Base-by-base conservation (phyloP, 2,797 vertebrate species). In the Notoglanidium macrostoma region DNA sequence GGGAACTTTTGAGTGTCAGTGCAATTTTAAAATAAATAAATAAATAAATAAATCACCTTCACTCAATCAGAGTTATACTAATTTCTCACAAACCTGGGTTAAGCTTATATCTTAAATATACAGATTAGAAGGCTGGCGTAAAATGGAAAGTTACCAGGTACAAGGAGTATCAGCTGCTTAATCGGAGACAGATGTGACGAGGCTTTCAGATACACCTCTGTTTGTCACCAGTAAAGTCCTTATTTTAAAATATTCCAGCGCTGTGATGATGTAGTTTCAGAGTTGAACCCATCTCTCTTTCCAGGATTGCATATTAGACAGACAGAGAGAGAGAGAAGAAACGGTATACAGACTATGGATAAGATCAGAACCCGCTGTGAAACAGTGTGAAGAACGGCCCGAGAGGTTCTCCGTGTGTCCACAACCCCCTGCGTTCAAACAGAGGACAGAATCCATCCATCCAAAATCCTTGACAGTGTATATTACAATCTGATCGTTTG, bases 381-480 rank as follows among this genome's bases (percentile, higher is more conserved):
- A 79, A 57, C 29, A 9, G 5, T 90, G 91, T 88, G 90, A 87
- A 21, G 92, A 92, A 93, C 91, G 93, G 93, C 91, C 92, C 92
- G 51, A 91, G 89, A 92, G 87, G 89, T 89, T 40, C 55, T 83
- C 54, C 19, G 59, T 29, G 59, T 21, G 11, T 59, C 57, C 46
- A 5, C 72, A 65, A 54, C 29, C 65, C 73, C 79, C 44, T 63
- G 72, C 44, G 2, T 87, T 59, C 65, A 78, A 68, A 82, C 65
- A 70, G 54, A 84, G 68, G 59, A 63, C 72, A 65, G 55, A 89
- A 85, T 61, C 63, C 82, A 89, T 68, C 86, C 86, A 87, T 82
- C 83, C 49, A 59, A 79, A 86, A 86, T 84, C 67, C 65, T 14
- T 84, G 61, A 44, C 49, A 35, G 68, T 85, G 80, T 87, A 79